Evolutionary conservation across 1,140 invertebrate genomes (phyloP).

Genomic region (Luehdorfia chinensis): DNA sequence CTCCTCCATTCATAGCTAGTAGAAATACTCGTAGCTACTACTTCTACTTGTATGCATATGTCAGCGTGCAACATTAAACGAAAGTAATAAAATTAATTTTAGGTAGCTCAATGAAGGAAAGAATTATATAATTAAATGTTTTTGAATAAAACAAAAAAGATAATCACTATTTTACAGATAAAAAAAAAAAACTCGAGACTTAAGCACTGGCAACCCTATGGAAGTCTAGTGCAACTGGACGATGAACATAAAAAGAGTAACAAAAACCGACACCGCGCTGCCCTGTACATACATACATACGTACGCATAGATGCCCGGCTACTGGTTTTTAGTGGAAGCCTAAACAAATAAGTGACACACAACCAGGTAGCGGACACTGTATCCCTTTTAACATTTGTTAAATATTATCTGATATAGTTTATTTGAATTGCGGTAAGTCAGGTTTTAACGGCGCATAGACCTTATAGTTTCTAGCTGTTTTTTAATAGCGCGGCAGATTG

Average conservation of each 20-base stretch:
- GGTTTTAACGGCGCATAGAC: neutral
- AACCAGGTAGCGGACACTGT: conserved; percentile 61
- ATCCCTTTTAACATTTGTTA: conserved; percentile 62
- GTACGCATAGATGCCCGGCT: conserved; percentile 44
- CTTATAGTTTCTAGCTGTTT: neutral
- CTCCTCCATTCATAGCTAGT: conserved; percentile 14
- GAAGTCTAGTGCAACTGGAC: conserved; percentile 58
- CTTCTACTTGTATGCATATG: neutral
- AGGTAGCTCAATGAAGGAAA: too few relatives aligned
- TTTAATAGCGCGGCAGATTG: neutral
- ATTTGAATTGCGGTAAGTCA: conserved; percentile 39
- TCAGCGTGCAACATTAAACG: neutral
- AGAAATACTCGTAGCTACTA: too few relatives aligned
- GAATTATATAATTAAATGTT: too few relatives aligned
- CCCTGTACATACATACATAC: conserved; percentile 40
- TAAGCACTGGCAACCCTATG: conserved; percentile 44
- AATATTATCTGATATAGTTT: conserved; percentile 71
- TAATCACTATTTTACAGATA: too few relatives aligned
- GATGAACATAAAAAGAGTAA: conserved; percentile 54
- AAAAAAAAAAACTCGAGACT: too few relatives aligned
- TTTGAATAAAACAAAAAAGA: too few relatives aligned
- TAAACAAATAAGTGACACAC: conserved; percentile 73
- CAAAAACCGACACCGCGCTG: conserved; percentile 57
- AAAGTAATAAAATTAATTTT: neutral
- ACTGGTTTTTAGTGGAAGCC: conserved; percentile 70